phyloP scores from a whole-genome alignment of 1,140 invertebrate genomes.

The Saxidomus purpurata region DNA sequence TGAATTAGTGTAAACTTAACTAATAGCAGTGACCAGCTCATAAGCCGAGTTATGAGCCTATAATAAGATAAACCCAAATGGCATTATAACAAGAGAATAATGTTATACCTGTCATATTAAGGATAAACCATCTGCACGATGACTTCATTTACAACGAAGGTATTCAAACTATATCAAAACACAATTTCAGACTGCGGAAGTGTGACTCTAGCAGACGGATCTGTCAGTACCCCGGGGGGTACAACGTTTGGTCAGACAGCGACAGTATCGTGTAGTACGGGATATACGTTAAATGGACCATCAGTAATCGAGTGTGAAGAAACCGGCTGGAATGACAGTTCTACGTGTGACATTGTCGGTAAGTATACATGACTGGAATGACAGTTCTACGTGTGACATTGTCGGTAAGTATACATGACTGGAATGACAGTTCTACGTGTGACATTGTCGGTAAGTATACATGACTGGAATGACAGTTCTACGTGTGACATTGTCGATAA shows the following conservation, averaged over 20 bases:
- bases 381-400: not conserved
- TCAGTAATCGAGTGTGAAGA: not conserved
- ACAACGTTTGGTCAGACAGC: constrained; percentile 20
- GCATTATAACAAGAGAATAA: no score
- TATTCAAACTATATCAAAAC: no score
- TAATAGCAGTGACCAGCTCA: no score
- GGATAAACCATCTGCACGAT: no score
- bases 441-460: not conserved
- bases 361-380: not conserved
- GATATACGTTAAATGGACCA: constrained; percentile 29
- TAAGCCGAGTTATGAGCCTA: no score
- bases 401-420: not conserved
- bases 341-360: constrained; percentile 3
- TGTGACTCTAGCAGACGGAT: constrained; percentile 4
- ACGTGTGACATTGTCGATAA: not conserved
- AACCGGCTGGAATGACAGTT: not conserved
- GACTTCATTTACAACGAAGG: no score
- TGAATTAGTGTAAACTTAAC: no score
- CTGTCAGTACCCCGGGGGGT: not conserved
- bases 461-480: not conserved
- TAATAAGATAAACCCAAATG: no score
- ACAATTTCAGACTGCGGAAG: constrained; percentile 46
- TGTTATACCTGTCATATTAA: no score
- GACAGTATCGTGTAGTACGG: constrained; percentile 11
- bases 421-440: constrained; percentile 9